Conservation (phyloP, 2,113 vertebrate genomes). For the Anas platyrhynchos region DNA sequence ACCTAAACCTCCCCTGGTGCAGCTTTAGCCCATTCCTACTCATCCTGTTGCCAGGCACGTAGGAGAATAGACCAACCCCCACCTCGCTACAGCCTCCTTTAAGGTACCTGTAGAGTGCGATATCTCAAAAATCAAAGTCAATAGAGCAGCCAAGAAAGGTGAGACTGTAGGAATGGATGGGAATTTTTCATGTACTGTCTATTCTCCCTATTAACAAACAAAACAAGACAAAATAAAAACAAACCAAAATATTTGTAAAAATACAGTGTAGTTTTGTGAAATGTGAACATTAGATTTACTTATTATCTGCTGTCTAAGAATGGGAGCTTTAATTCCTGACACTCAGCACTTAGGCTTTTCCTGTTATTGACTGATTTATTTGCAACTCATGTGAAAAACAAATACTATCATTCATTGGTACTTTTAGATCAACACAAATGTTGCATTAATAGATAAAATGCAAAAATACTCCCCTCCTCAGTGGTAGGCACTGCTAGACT, state of each 20-base stretch:
- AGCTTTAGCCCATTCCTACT: no score
- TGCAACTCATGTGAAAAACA: neutral
- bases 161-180: neutral
- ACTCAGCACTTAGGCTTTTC: neutral
- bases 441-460: neutral
- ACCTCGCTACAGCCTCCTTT: no score
- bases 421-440: neutral
- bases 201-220: neutral
- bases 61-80: no score
- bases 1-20: no score
- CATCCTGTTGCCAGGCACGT: no score
- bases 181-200: neutral
- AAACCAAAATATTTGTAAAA: neutral
- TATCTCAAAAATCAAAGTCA: neutral
- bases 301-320: neutral
- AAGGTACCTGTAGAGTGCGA: no score
- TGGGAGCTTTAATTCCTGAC: neutral
- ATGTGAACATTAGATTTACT: neutral
- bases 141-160: neutral
- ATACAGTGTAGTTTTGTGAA: neutral
- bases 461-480: neutral
- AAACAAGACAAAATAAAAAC: neutral
- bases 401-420: neutral
- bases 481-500: neutral
- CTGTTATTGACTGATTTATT: neutral